Percentiles rank a stretch among this genome's conserved stretches.
These are phyloP conservation scores for Mus spicilegus DNA, from an alignment of 2,113 vertebrate species.

Conservation along the genomic window DNA sequence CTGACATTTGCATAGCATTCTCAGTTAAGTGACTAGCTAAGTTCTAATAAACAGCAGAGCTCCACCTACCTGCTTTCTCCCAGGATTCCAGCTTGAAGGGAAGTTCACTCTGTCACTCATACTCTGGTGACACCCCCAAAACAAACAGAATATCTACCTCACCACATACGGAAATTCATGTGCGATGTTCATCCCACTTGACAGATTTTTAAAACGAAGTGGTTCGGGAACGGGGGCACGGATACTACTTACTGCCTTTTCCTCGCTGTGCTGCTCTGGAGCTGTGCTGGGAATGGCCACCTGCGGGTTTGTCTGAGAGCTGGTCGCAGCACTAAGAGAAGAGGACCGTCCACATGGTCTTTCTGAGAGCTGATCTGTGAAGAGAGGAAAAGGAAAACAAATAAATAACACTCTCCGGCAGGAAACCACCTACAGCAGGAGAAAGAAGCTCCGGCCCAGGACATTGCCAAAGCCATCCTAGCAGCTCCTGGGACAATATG, in stretches of 20 bases:
- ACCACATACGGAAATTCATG: background rate
- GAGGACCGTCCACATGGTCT: constrained; percentile 90
- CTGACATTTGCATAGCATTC: constrained; percentile 10
- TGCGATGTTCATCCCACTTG: background rate
- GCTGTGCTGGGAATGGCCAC: constrained; percentile 74
- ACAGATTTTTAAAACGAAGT: background rate
- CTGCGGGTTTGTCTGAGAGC: constrained; percentile 84
- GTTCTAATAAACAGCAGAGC: background rate
- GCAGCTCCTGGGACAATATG: background rate
- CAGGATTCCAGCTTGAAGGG: background rate
- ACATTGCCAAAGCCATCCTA: constrained; percentile 14
- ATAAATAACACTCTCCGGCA: background rate
- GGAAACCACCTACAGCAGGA: constrained; percentile 23
- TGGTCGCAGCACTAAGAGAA: constrained; percentile 86
- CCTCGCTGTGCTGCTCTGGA: constrained; percentile 88
- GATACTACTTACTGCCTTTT: constrained; percentile 89
- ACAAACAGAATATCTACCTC: constrained; percentile 9
- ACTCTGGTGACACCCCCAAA: background rate
- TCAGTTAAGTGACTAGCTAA: background rate
- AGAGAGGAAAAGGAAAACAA: constrained; percentile 74
- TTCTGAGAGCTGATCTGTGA: constrained; percentile 89
- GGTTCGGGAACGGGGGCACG: background rate
- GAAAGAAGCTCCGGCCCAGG: background rate
- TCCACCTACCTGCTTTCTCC: background rate
- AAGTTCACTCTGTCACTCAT: background rate